Percentiles rank a stretch among this genome's conserved stretches.
phyloP scores from a whole-genome alignment of 1,140 invertebrate species.

The Drosophila fuyamai region DNA sequence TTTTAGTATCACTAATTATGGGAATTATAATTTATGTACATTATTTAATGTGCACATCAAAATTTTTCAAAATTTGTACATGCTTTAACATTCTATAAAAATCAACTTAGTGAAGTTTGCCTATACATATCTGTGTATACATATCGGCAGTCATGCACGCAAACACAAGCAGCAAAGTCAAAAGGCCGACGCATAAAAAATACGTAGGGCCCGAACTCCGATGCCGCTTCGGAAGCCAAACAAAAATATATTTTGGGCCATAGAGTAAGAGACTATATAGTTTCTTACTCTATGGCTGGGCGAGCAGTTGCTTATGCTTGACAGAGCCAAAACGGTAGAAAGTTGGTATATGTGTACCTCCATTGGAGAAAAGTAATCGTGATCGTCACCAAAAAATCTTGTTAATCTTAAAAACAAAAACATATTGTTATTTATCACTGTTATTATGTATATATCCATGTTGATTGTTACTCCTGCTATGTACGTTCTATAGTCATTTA shows the following conservation, averaged over 20 bases:
- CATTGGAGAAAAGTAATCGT: slow-evolving; percentile 26
- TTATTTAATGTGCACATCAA: no score
- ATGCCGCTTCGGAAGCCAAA: slow-evolving; percentile 61
- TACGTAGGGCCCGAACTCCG: slow-evolving; percentile 17
- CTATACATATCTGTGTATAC: neutral
- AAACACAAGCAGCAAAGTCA: slow-evolving; percentile 56
- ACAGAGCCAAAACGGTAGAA: slow-evolving; percentile 26
- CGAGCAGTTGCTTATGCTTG: slow-evolving; percentile 31
- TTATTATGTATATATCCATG: no score
- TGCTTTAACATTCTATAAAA: no score
- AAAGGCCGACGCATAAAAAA: slow-evolving; percentile 59
- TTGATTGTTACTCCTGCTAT: no score
- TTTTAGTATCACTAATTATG: neutral
- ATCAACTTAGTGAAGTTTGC: neutral
- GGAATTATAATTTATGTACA: no score
- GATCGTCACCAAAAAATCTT: no score
- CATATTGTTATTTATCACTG: no score
- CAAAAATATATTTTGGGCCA: slow-evolving; percentile 56
- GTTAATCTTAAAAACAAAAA: no score
- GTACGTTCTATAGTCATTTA: no score
- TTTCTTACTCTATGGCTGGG: no score
- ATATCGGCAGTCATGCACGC: slow-evolving; percentile 36
- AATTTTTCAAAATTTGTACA: no score
- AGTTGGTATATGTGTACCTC: slow-evolving; percentile 8
- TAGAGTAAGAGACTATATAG: no score